Conservation (phyloP, 2,888 invertebrate species). For the Perizoma flavofasciatum region DNA sequence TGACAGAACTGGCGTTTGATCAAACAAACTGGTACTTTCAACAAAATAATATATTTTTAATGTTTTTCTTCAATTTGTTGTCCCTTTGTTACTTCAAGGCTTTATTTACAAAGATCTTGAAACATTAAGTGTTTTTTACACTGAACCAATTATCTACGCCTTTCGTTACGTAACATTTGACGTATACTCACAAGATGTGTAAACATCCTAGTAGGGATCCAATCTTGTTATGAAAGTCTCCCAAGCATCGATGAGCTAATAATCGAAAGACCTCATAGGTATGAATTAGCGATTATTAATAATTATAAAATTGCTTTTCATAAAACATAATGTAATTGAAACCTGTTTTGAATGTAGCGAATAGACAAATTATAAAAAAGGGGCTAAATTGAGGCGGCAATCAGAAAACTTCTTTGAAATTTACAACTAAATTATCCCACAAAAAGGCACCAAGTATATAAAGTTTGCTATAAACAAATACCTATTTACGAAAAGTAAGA, state of each 20-base stretch:
- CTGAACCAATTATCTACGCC: slow-evolving; percentile 14
- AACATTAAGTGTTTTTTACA: background rate
- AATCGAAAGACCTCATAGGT: slow-evolving; percentile 57
- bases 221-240: slow-evolving; percentile 58
- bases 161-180: slow-evolving; percentile 30
- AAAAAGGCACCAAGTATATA: no score
- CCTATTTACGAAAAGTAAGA: no score
- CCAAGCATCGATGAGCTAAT: slow-evolving; percentile 63
- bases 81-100: no score
- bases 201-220: slow-evolving; percentile 52
- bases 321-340: slow-evolving; percentile 21
- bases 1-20: no score
- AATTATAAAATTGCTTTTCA: slow-evolving; percentile 58
- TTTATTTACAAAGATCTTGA: no score
- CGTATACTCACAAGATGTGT: slow-evolving; percentile 57
- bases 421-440: no score
- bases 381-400: slow-evolving; percentile 8
- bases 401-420: no score
- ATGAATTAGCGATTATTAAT: slow-evolving; percentile 47
- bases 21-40: no score
- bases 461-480: no score
- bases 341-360: slow-evolving; percentile 11
- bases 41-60: no score
- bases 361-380: slow-evolving; percentile 1
- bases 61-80: no score